Base-by-base conservation (phyloP, 2,113 vertebrate species). In the Rhinogobius similis region DNA sequence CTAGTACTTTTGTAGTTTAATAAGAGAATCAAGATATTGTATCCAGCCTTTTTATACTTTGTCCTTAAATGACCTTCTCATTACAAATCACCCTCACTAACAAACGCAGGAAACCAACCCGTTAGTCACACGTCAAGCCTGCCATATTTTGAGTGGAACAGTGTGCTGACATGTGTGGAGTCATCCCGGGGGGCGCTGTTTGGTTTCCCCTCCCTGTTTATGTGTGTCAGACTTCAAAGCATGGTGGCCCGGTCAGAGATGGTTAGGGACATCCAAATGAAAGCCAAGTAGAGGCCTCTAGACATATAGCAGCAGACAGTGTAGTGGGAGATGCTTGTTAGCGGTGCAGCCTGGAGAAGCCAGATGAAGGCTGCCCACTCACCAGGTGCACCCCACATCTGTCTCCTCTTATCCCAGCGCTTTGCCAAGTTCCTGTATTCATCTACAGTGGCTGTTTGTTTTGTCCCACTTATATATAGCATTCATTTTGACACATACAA, bases 291-390 rank as follows among this genome's bases (percentile, higher is more conserved):
- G 56, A 72, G 68, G 41, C 56, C 46, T 12, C 26, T 62, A 32
- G 50, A 70, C 44, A 43, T 53, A 36, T 26, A 38, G 58, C 21
- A 41, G 59, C 68, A 68, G 41, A 62, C 44, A 62, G 78, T 82
- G 72, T 46, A 72, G 61, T 63, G 36, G 36, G 74, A 69, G 68
- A 78, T 65, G 79, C 71, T 82, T 83, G 81, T 88, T 87, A 83
- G 76, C 43, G n/a, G 70, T 76, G 29, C 71, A 84, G 77, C 70
- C 77, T 36, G 43, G 5, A 76, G 75, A 41, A 67, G 72, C 64
- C 78, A 76, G 73, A 81, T 82, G 77, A 84, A 80, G 66, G 32
- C 76, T 59, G 72, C 82, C 78, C 80, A 85, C 78, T 73, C 78
- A 81, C 72, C 78, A 86, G 76, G 76, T 80, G 75, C 68, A 71